Percentiles rank a stretch among this genome's conserved stretches.
These are phyloP conservation scores for Solea solea DNA, from an alignment of 2,113 vertebrate species.

Conservation along the genomic window DNA sequence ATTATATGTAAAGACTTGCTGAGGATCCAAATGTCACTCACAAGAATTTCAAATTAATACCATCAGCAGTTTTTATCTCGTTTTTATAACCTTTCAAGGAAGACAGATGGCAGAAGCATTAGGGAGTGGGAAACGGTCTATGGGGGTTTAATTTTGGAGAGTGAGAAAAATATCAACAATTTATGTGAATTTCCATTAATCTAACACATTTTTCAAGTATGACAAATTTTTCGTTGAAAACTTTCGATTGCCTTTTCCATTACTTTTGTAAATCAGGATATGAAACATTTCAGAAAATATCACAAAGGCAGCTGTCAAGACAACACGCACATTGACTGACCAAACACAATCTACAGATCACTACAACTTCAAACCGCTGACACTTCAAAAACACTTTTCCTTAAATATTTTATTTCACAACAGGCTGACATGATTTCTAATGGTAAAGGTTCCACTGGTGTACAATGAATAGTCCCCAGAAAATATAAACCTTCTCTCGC, in stretches of 20 bases:
- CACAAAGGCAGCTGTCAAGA: neutral
- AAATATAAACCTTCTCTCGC: neutral
- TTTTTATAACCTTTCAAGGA: neutral
- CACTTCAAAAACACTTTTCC: slow-evolving; percentile 5
- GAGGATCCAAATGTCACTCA: slow-evolving; percentile 26
- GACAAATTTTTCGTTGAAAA: no score
- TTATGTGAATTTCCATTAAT: neutral
- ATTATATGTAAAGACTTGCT: slow-evolving; percentile 41
- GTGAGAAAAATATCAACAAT: neutral
- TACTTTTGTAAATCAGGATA: no score
- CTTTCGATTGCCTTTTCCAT: no score
- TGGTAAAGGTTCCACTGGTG: slow-evolving; percentile 19
- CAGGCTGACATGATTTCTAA: slow-evolving; percentile 9
- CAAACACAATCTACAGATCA: neutral
- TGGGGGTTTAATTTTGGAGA: neutral
- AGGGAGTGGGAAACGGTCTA: neutral
- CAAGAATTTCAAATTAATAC: slow-evolving; percentile 41
- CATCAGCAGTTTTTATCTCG: slow-evolving; percentile 22
- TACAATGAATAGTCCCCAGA: neutral
- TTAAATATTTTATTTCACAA: slow-evolving; percentile 3
- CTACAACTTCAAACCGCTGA: neutral
- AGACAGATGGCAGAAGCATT: slow-evolving; percentile 12
- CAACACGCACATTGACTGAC: neutral
- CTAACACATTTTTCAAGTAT: neutral
- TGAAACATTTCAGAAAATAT: neutral